Percentiles rank a stretch among this genome's conserved stretches.
phyloP scores from a whole-genome alignment of 2,797 vertebrate genomes.

The Clarias fuscus region DNA sequence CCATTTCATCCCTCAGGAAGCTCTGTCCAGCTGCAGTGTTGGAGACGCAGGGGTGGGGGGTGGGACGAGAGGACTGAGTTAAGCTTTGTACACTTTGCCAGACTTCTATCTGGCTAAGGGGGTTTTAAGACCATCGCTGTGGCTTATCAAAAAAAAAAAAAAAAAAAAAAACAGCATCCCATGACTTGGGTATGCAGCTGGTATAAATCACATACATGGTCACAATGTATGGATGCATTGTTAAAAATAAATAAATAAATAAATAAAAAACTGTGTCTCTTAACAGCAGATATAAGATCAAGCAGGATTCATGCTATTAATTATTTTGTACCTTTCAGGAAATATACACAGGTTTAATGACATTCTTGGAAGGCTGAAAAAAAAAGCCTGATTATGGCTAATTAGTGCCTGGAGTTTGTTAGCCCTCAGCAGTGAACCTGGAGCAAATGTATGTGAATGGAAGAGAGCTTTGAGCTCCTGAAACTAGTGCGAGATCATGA shows the following conservation, averaged over 20 bases:
- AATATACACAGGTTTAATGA: neutral
- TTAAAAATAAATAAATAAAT: neutral
- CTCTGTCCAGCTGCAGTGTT: slow-evolving; percentile 61
- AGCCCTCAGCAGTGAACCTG: slow-evolving; percentile 9
- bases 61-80: slow-evolving; percentile 65
- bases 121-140: slow-evolving; percentile 65
- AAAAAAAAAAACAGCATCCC: slow-evolving; percentile 47
- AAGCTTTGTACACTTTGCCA: slow-evolving; percentile 73
- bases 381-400: neutral
- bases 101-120: slow-evolving; percentile 69
- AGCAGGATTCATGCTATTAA: neutral
- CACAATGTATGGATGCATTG: slow-evolving; percentile 3
- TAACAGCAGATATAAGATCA: neutral
- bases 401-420: slow-evolving; percentile 10
- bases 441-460: slow-evolving; percentile 11
- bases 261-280: neutral
- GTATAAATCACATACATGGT: neutral
- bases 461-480: no score
- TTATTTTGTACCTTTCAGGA: neutral
- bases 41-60: slow-evolving; percentile 1
- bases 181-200: neutral
- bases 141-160: slow-evolving; percentile 56
- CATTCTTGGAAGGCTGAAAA: neutral
- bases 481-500: no score
- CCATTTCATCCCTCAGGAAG: slow-evolving; percentile 67